A percentile compares a stretch with the other conserved stretches of the same genome.
Conservation (phyloP, 2,888 invertebrate species). For the Rotaria sp. region DNA sequence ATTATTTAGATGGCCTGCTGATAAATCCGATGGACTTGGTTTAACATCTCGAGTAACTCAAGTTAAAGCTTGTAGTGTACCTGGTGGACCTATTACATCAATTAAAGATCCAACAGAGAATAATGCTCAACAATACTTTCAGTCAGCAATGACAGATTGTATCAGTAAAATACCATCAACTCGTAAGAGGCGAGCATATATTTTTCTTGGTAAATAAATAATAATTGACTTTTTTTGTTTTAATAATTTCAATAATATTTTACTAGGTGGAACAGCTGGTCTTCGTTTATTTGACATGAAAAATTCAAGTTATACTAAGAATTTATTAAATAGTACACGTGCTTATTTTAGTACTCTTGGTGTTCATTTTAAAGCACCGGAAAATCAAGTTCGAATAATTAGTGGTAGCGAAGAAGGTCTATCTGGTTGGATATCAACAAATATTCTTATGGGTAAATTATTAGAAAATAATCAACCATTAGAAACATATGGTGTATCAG, state of each 20-base stretch:
- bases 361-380: not conserved
- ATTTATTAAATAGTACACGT: not conserved
- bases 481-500: not conserved
- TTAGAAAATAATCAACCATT: not conserved
- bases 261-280: not conserved
- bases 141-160: not conserved
- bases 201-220: not conserved
- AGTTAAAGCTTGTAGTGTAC: not conserved
- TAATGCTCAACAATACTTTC: not conserved
- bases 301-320: not conserved
- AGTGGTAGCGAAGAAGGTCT: not conserved
- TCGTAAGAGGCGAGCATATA: not conserved
- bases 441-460: not conserved
- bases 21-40: slow-evolving; percentile 1
- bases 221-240: not conserved
- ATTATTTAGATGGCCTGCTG: not conserved
- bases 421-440: not conserved
- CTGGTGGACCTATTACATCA: not conserved
- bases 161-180: not conserved
- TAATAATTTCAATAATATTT: not conserved
- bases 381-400: slow-evolving; percentile 9
- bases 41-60: not conserved
- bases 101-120: not conserved
- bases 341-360: not conserved
- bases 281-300: not conserved